Conservation (phyloP, 2,888 invertebrate genomes). For the Nasonovia ribisnigri region DNA sequence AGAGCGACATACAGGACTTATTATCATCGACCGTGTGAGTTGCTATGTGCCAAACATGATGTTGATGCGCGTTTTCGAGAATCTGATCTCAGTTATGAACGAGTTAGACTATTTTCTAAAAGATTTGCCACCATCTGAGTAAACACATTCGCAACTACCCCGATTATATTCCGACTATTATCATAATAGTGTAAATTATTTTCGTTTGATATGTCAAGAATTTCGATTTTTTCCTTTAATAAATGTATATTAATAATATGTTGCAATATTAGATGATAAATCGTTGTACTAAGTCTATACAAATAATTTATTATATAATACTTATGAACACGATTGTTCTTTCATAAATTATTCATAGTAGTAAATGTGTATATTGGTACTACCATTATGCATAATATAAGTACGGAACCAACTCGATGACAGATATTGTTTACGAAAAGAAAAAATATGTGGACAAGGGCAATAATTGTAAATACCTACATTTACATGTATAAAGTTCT, state of each 20-base stretch:
- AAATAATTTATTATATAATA: neutral
- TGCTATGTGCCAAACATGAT: neutral
- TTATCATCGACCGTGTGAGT: neutral
- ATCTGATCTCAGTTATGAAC: neutral
- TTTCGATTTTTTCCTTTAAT: neutral
- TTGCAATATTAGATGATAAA: neutral
- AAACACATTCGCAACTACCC: neutral
- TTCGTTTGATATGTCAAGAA: neutral
- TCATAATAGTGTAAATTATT: neutral
- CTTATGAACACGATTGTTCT: neutral
- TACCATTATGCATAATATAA: neutral
- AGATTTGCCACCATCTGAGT: neutral
- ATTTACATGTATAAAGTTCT: neutral
- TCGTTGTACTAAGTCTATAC: neutral
- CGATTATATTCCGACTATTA: neutral
- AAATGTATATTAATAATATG: neutral
- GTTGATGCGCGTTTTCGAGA: neutral
- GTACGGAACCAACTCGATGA: neutral
- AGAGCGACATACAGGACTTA: neutral
- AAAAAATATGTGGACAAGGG: neutral
- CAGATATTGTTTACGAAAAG: neutral
- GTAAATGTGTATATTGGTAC: neutral
- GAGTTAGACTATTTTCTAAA: neutral
- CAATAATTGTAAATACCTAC: neutral
- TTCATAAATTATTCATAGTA: neutral